Evolutionary conservation across 2,888 invertebrate species (phyloP), one percentile per base, ranked within the genome.

Genomic region (Petrolisthes cinctipes): DNA sequence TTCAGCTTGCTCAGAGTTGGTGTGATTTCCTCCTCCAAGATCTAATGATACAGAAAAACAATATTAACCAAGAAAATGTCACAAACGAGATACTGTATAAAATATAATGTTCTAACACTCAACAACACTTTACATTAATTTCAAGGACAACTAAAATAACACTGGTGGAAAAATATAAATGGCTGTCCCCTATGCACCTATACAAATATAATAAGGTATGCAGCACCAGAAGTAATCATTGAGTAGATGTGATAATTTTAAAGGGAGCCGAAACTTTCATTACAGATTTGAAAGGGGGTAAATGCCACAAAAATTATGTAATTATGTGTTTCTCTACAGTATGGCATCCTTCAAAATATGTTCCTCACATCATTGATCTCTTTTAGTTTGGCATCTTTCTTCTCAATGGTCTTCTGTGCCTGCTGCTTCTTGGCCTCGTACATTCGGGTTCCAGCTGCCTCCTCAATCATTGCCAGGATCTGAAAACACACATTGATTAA

Each of bases 391-490:
- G 95, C 95, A 93, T 99, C 97, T 92, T 99, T 99, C 92, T 97
- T 98, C 91, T 96, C 96, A 86, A 99, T 97, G 0, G 96, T 96
- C 92, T 95, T 97, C 91, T 97, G 95, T 0, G 98, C 96, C 4
- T 95, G 95, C 92, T 96, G 96, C 91, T 97, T 97, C 93, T 99
- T 99, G 0, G 95, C 95, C 93, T 99, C 99, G 92, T 99, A 99
- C 95, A 98, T 96, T 92, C 97, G 95, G 0, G 99, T 99, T 1
- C 99, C 99, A 0, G 99, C 98, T 7, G 99, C 99, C 94, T 99
- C 99, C 93, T 99, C 99, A 86, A 99, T 96, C 98, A 99, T 98
- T 0, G 97, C 96, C 85, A 98, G 94, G 92, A 98, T 97, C 96
- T 97, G 92, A n/a, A 91, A 86, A 86, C 11, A 1, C 37, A 37